These are phyloP conservation scores for Phrynocephalus vlangalii DNA, from an alignment of 2,797 vertebrate species.

Conservation along the genomic window DNA sequence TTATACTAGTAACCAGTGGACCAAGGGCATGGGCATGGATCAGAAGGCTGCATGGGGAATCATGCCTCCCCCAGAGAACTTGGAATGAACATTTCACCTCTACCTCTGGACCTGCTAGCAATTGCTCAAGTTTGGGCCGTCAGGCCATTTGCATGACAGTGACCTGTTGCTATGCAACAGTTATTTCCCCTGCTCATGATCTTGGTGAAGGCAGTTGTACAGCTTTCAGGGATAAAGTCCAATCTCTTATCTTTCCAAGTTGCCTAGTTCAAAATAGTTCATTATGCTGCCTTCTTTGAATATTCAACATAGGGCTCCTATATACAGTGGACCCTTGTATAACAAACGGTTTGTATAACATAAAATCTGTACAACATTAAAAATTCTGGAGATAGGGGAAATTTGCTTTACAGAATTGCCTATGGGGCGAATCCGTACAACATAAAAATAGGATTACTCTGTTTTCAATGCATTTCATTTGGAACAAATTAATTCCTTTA, in stretches of 20 bases:
- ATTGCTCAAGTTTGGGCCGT: not conserved
- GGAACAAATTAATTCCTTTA: too few relatives aligned
- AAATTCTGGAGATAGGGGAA: too few relatives aligned
- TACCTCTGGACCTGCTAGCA: not conserved
- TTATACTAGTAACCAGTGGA: not conserved
- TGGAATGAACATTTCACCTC: not conserved
- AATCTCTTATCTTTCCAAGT: slow-evolving; percentile 72
- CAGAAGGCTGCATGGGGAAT: not conserved
- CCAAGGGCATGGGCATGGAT: not conserved
- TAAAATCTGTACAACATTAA: too few relatives aligned
- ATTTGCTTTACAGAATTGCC: too few relatives aligned
- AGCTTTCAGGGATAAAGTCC: slow-evolving; percentile 76
- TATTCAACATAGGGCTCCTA: slow-evolving; percentile 74
- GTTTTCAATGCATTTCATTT: too few relatives aligned
- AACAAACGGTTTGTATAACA: too few relatives aligned
- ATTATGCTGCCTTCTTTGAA: slow-evolving; percentile 77
- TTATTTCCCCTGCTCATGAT: slow-evolving; percentile 79
- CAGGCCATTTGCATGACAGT: slow-evolving; percentile 71
- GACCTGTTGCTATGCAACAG: slow-evolving; percentile 79
- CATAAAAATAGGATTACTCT: too few relatives aligned
- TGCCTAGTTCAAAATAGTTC: slow-evolving; percentile 77
- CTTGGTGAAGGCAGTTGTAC: slow-evolving; percentile 71
- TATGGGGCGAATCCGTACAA: too few relatives aligned
- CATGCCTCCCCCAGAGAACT: not conserved
- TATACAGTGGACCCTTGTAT: slow-evolving; percentile 40